A percentile compares a stretch with the other conserved stretches of the same genome.
Evolutionary conservation across 2,797 vertebrate species (phyloP).

Genomic region (Eulemur coronatus): DNA sequence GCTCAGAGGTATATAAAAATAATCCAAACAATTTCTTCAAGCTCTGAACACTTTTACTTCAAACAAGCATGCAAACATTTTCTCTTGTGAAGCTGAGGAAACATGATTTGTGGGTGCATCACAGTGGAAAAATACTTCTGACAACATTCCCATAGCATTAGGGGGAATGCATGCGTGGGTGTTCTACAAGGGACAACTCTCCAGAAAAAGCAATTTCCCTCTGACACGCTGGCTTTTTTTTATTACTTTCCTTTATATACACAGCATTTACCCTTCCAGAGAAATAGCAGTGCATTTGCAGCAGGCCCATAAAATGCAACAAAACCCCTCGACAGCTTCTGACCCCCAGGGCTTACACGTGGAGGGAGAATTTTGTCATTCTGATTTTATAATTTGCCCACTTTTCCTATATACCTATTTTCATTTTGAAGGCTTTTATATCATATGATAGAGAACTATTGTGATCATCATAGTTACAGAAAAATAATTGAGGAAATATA

Average conservation of each 20-base stretch:
- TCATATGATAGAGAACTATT: not conserved
- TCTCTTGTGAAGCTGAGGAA: constrained; percentile 68
- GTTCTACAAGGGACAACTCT: constrained; percentile 77
- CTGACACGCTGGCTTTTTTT: constrained; percentile 58
- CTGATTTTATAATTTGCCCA: not conserved
- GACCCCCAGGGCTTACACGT: constrained; percentile 41
- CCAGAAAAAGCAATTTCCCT: constrained; percentile 80
- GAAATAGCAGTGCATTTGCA: constrained; percentile 72
- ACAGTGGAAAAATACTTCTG: constrained; percentile 75
- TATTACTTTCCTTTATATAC: constrained; percentile 79
- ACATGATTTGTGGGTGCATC: constrained; percentile 74
- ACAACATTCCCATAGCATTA: constrained; percentile 70
- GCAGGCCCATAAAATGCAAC: constrained; percentile 58
- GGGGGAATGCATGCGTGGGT: constrained; percentile 70
- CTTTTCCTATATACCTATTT: not conserved
- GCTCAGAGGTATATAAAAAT: constrained; percentile 64
- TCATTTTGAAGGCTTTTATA: not conserved
- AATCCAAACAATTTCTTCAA: constrained; percentile 32
- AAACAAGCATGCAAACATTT: constrained; percentile 72
- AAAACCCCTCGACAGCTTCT: constrained; percentile 62
- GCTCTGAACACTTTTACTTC: constrained; percentile 67
- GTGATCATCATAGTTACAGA: not conserved
- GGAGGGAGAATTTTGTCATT: not conserved
- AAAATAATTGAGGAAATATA: not conserved
- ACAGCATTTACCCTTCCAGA: constrained; percentile 66